Evolutionary conservation across 2,113 vertebrate genomes (phyloP).

Genomic region (Halichoeres trimaculatus): DNA sequence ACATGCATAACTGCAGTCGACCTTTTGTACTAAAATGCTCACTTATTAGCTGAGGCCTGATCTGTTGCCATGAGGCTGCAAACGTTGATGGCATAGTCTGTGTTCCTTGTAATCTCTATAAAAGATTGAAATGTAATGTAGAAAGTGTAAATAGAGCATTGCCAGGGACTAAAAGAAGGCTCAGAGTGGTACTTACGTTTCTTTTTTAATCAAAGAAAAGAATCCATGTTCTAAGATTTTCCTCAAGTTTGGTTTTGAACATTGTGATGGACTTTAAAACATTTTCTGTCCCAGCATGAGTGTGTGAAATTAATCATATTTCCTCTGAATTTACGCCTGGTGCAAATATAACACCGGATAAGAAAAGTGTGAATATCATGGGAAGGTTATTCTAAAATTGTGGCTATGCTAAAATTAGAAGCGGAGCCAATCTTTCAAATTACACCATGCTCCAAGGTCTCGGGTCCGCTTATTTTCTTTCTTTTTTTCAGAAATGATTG

Average conservation of each 20-base stretch:
- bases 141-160: slow-evolving; percentile 32
- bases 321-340: too few relatives aligned
- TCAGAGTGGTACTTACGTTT: slow-evolving; percentile 4
- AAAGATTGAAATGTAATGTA: slow-evolving; percentile 8
- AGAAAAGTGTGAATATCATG: neutral
- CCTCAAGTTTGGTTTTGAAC: too few relatives aligned
- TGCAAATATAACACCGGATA: too few relatives aligned
- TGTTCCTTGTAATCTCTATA: slow-evolving; percentile 61
- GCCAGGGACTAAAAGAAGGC: slow-evolving; percentile 35
- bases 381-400: neutral
- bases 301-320: neutral
- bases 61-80: slow-evolving; percentile 79
- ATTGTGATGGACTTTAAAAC: neutral
- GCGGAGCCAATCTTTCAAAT: neutral
- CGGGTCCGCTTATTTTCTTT: neutral
- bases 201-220: neutral
- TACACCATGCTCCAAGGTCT: neutral
- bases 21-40: slow-evolving; percentile 83
- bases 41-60: slow-evolving; percentile 78
- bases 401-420: neutral
- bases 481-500: slow-evolving; percentile 43
- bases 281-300: neutral
- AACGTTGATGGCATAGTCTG: slow-evolving; percentile 45
- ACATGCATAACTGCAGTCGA: slow-evolving; percentile 77
- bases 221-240: too few relatives aligned